phyloP scores from a whole-genome alignment of 2,113 vertebrate genomes.

The Corythornis madagascariensis region DNA sequence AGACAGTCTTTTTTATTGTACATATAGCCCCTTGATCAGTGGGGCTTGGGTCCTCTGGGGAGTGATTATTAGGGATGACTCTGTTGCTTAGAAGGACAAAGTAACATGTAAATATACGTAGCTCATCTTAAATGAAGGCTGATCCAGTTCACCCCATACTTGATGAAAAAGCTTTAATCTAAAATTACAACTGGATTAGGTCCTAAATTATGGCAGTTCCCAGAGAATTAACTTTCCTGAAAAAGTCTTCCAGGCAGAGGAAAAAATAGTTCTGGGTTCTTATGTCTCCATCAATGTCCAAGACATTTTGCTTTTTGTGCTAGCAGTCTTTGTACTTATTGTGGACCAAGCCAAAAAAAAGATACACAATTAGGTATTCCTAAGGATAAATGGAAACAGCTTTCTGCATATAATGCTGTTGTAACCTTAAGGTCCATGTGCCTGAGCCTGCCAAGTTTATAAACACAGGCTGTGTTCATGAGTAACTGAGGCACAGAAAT shows the following conservation, averaged over 20 bases:
- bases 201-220: neutral
- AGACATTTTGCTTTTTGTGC: neutral
- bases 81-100: neutral
- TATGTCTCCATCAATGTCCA: neutral
- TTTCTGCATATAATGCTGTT: neutral
- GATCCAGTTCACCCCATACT: neutral
- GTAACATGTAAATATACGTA: neutral
- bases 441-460: conserved; percentile 24
- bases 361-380: neutral
- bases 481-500: conserved; percentile 12
- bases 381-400: neutral
- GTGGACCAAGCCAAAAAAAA: neutral
- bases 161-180: conserved; percentile 2
- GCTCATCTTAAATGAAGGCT: neutral
- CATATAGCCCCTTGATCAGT: neutral
- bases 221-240: neutral
- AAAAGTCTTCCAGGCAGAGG: neutral
- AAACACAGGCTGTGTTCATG: neutral
- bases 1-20: conserved; percentile 9
- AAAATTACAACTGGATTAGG: neutral
- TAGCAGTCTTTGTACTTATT: neutral
- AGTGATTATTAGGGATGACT: neutral
- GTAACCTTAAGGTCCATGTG: neutral
- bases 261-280: neutral
- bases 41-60: neutral